Conservation (phyloP, 2,888 invertebrate genomes). For the Dynastes hyllus region DNA sequence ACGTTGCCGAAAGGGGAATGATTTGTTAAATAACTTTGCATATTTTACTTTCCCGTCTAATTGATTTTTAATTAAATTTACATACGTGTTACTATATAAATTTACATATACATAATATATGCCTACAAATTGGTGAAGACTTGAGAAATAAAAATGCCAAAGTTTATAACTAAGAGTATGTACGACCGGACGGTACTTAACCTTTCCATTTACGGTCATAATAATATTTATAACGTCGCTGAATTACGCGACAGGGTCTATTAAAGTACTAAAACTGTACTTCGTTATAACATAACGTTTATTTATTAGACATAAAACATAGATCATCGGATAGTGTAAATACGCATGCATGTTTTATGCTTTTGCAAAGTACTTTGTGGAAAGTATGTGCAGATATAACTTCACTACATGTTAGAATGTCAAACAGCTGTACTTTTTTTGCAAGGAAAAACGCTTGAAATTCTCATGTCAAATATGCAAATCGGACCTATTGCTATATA, state of each 20-base stretch:
- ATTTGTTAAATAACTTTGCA: no score
- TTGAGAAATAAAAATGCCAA: constrained; percentile 25
- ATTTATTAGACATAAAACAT: constrained; percentile 50
- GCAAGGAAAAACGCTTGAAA: no score
- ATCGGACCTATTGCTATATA: no score
- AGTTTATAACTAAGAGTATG: constrained; percentile 45
- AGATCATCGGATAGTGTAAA: constrained; percentile 34
- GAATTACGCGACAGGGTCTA: constrained; percentile 41
- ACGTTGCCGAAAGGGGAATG: no score
- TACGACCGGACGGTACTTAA: constrained; percentile 48
- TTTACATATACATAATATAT: no score
- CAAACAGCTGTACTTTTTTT: no score
- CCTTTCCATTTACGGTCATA: constrained; percentile 50
- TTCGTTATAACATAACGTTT: constrained; percentile 45
- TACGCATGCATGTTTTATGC: neutral
- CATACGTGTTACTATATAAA: no score
- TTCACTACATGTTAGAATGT: no score
- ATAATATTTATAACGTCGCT: constrained; percentile 49
- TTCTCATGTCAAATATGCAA: no score
- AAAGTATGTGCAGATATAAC: no score
- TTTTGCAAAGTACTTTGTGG: neutral
- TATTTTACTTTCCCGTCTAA: no score
- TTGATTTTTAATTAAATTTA: no score
- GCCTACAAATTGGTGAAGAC: neutral
- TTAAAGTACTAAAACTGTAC: constrained; percentile 43